Evolutionary conservation across 2,113 vertebrate genomes (phyloP).

Genomic region (Poeciliopsis retropinna): DNA sequence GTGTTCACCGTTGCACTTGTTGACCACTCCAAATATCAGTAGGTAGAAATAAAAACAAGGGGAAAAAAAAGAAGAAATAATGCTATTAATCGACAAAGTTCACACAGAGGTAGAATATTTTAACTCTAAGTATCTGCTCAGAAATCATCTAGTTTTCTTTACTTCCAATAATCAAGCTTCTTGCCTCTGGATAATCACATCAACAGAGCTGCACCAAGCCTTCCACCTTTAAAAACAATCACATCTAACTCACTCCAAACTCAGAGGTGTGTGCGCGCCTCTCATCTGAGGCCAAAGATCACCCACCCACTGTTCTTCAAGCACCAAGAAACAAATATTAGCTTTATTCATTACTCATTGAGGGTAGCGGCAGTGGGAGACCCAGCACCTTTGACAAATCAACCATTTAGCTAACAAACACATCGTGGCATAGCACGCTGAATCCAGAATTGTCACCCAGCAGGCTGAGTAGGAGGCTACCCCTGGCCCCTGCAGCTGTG

Average conservation of each 20-base stretch:
- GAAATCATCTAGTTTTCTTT: constrained; percentile 2
- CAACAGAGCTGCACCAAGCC: constrained; percentile 4
- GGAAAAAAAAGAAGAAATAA: constrained; percentile 8
- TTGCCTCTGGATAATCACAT: constrained; percentile 26
- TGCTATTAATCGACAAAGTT: constrained; percentile 9
- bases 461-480: constrained; percentile 66
- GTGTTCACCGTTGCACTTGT: not conserved
- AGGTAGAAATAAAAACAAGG: not conserved
- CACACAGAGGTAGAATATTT: constrained; percentile 21
- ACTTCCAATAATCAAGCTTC: constrained; percentile 21
- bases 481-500: constrained; percentile 67
- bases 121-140: not conserved
- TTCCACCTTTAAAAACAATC: constrained; percentile 43
- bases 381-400: constrained; percentile 67
- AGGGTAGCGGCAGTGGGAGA: constrained; percentile 57
- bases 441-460: constrained; percentile 60
- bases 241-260: constrained; percentile 38
- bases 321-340: constrained; percentile 63
- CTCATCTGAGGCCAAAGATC: constrained; percentile 66
- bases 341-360: constrained; percentile 73
- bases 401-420: constrained; percentile 73
- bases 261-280: constrained; percentile 51
- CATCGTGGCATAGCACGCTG: constrained; percentile 57
- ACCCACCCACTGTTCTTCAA: constrained; percentile 63
- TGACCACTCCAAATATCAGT: not conserved